phyloP scores from a whole-genome alignment of 2,797 vertebrate species.

The Pantherophis alleghaniensis region DNA sequence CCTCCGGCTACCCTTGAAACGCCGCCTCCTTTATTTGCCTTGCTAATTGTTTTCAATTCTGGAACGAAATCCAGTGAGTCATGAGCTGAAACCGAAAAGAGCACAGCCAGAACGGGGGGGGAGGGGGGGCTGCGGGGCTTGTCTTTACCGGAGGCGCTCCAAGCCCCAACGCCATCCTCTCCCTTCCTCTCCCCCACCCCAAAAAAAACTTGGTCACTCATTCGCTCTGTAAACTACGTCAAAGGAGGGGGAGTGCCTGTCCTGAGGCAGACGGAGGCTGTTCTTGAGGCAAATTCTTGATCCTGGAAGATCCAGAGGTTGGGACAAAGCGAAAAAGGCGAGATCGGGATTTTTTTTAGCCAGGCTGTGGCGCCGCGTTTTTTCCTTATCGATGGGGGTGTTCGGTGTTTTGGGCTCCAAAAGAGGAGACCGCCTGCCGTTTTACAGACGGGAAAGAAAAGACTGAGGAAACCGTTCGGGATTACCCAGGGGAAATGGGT shows the following conservation, averaged over 20 bases:
- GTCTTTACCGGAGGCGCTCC: neutral
- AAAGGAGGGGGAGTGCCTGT: neutral
- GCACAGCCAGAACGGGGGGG: neutral
- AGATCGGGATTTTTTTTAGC: neutral
- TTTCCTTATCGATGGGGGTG: neutral
- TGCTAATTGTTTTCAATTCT: constrained; percentile 56
- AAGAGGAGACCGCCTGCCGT: neutral
- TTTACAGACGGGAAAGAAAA: neutral
- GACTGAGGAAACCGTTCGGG: neutral
- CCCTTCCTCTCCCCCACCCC: rapidly evolving
- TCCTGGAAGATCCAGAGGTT: neutral
- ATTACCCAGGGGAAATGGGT: neutral
- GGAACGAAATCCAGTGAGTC: constrained; percentile 55
- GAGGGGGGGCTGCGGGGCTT: neutral
- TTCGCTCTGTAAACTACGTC: neutral
- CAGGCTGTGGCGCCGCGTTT: neutral
- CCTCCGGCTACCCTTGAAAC: neutral
- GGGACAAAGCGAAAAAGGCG: neutral
- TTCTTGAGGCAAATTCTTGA: neutral
- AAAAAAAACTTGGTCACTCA: neutral
- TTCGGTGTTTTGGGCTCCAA: neutral
- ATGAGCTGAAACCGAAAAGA: constrained; percentile 48
- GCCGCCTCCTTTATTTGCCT: constrained; percentile 33
- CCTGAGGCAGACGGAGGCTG: neutral
- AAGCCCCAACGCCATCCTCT: neutral